A percentile compares a stretch with the other conserved stretches of the same genome.
These are phyloP conservation scores for Ageneiosus marmoratus DNA, from an alignment of 2,113 vertebrate genomes.

Conservation along the genomic window DNA sequence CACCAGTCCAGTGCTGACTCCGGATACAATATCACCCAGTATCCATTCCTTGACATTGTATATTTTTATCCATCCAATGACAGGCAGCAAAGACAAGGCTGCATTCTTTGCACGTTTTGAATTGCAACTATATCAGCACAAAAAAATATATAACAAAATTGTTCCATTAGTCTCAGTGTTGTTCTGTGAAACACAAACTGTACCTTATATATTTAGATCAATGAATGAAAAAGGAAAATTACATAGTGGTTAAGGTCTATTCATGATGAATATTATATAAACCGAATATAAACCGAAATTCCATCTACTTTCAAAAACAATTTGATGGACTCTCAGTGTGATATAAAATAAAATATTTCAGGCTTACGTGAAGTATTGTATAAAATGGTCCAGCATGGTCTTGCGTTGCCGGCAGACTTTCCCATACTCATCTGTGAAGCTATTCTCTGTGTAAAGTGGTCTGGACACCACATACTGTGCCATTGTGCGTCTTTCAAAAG, in stretches of 20 bases:
- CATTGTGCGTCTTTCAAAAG: conserved; percentile 65
- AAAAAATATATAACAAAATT: conserved; percentile 12
- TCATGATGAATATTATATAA: background rate
- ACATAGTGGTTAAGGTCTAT: background rate
- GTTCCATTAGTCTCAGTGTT: background rate
- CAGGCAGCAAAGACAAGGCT: conserved; percentile 78
- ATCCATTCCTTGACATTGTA: conserved; percentile 88
- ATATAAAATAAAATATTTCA: background rate
- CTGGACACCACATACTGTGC: conserved; percentile 84
- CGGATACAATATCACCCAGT: conserved; percentile 86
- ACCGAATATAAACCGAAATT: no score
- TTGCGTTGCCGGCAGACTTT: conserved; percentile 81
- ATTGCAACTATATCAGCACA: conserved; percentile 77
- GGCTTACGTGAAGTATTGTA: conserved; percentile 72
- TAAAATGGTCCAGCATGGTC: conserved; percentile 79
- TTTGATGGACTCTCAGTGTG: background rate
- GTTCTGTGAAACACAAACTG: background rate
- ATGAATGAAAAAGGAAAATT: background rate
- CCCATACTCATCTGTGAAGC: conserved; percentile 78
- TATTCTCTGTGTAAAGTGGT: conserved; percentile 83
- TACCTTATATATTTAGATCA: background rate
- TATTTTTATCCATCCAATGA: conserved; percentile 82
- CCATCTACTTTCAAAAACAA: background rate
- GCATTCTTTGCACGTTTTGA: conserved; percentile 76
- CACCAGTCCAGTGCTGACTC: conserved; percentile 92